Percentiles rank a stretch among this genome's conserved stretches.
Evolutionary conservation across 2,888 invertebrate species (phyloP).

Genomic region (Napeogenes sylphis): DNA sequence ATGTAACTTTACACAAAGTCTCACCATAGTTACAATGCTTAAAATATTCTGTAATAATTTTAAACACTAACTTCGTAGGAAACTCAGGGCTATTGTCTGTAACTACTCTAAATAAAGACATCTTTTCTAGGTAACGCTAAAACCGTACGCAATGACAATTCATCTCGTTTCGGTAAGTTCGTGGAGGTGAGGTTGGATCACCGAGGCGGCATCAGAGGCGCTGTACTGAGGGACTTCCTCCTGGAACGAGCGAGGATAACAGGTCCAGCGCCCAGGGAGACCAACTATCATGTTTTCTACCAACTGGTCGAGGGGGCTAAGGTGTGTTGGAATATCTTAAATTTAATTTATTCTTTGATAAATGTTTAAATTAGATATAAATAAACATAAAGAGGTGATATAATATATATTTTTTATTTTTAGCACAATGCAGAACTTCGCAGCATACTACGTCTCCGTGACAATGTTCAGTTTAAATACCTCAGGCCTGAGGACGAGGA

Average conservation of each 20-base stretch:
- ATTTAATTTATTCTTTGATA: background rate
- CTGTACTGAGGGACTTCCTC: conserved; percentile 93
- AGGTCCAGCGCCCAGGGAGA: conserved; percentile 90
- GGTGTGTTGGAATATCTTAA: conserved; percentile 52
- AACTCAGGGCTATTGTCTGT: background rate
- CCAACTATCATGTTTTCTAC: conserved; percentile 95
- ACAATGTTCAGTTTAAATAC: conserved; percentile 88
- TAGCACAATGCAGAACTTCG: conserved; percentile 86
- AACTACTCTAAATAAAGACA: background rate
- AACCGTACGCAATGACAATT: conserved; percentile 95
- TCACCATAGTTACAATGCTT: background rate
- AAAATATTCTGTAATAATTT: background rate
- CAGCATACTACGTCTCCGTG: conserved; percentile 83
- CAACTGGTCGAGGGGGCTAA: conserved; percentile 92
- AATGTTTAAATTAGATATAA: background rate
- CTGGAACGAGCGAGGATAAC: conserved; percentile 94
- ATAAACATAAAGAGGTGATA: background rate
- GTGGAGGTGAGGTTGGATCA: conserved; percentile 95
- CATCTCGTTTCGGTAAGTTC: conserved; percentile 96
- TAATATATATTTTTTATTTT: conserved; percentile 14
- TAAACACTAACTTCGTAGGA: background rate
- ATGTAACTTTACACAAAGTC: background rate
- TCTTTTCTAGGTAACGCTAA: conserved; percentile 87
- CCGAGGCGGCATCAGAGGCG: conserved; percentile 92
- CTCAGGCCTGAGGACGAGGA: conserved; percentile 87